Evolutionary conservation across 2,113 vertebrate species (phyloP), one percentile per base, ranked within the genome.

Genomic region (Tyrannus savana): DNA sequence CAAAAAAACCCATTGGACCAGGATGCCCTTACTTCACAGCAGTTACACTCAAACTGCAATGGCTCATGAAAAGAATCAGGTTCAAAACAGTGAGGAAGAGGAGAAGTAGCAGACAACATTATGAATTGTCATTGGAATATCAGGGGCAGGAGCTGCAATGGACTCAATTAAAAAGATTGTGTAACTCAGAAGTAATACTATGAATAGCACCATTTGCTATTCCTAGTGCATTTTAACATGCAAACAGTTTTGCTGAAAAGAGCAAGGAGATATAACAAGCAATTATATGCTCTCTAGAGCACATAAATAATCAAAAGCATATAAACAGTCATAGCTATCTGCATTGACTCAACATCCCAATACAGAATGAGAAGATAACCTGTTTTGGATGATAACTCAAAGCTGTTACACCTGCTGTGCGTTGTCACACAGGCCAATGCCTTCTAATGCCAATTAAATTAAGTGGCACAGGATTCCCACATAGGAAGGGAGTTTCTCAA

Each of bases 361-460:
- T 3, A 58, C 0, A 33, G 18, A 73, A 4, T 1, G 3, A 30
- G 42, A 62, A 64, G 37, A 27, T 1, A 44, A 60, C 7, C 12
- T 49, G 17, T 21, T 86, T 46, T 39, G 67, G 47, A 47, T 44
- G n/a, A 31, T 62, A 82, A 42, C 58, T 79, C 58, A 23, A 33
- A 63, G 50, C 18, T 80, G 25, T 53, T 68, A 37, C 14, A 30
- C 15, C n/a, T 64, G 14, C 37, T 39, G 25, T 15, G 30, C 42
- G 22, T 31, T 42, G 4, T 25, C 21, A 33, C n/a, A 33, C 16
- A 56, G 33, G 44, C 37, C 46, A 66, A 19, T 0, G 0, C 12
- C 19, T 37, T 30, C 35, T 31, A 74, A 59, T 3, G 7, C 13
- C 7, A 5, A 3, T 14, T 88, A 25, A 49, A 12, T 4, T 23